phyloP scores from a whole-genome alignment of 2,888 invertebrate genomes.

The Drosophila leonis region DNA sequence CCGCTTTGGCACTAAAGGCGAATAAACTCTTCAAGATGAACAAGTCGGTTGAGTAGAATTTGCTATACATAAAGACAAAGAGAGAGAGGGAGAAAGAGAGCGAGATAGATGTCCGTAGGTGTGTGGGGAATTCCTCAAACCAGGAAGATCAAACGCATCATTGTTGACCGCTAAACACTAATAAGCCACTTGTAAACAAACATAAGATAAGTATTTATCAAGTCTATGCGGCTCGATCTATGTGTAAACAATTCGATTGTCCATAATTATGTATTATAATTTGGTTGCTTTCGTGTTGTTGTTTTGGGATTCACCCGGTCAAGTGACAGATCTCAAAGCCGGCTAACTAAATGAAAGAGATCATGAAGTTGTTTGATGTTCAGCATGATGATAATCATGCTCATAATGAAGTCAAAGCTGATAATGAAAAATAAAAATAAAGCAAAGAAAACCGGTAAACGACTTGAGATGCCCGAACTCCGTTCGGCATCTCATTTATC shows the following conservation, averaged over 20 bases:
- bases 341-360: slow-evolving; percentile 17
- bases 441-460: slow-evolving; percentile 69
- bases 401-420: slow-evolving; percentile 24
- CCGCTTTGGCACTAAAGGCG: slow-evolving; percentile 63
- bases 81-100: background rate
- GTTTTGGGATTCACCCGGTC: slow-evolving; percentile 62
- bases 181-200: slow-evolving; percentile 17
- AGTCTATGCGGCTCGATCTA: background rate
- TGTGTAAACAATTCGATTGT: slow-evolving; percentile 2
- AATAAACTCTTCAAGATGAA: slow-evolving; percentile 79
- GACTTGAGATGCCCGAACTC: slow-evolving; percentile 30
- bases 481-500: slow-evolving; percentile 40
- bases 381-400: background rate
- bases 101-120: slow-evolving; percentile 4
- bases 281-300: slow-evolving; percentile 17
- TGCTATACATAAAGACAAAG: background rate
- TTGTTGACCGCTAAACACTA: background rate
- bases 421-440: slow-evolving; percentile 66
- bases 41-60: slow-evolving; percentile 62
- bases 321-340: slow-evolving; percentile 36
- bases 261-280: slow-evolving; percentile 35
- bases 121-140: slow-evolving; percentile 29
- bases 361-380: slow-evolving; percentile 30
- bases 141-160: slow-evolving; percentile 44
- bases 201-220: slow-evolving; percentile 11